A percentile compares a stretch with the other conserved stretches of the same genome.
These are phyloP conservation scores for Liasis olivaceus DNA, from an alignment of 2,797 vertebrate species.

Conservation along the genomic window DNA sequence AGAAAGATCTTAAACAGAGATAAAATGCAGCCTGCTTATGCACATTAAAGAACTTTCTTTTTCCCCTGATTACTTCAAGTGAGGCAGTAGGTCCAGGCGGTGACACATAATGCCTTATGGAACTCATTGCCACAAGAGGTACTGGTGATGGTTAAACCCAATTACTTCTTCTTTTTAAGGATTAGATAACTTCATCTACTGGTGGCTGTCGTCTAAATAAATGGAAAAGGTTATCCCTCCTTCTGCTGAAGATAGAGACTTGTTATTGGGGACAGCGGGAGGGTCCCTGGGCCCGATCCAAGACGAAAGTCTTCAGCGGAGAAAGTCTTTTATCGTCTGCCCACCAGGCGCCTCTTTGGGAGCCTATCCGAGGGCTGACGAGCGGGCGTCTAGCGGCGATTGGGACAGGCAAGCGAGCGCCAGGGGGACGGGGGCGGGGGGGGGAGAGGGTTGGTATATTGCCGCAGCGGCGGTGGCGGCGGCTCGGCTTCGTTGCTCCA, in stretches of 20 bases:
- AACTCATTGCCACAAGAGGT: not conserved
- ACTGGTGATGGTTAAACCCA: not conserved
- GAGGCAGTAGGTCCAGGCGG: not conserved
- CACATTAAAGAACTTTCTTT: not conserved
- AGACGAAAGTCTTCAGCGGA: no score
- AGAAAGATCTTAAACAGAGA: not conserved
- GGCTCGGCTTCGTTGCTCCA: not conserved
- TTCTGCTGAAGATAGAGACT: not conserved
- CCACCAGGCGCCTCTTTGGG: not conserved
- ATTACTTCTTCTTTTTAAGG: not conserved
- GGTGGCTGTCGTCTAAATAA: not conserved
- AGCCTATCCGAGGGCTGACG: not conserved
- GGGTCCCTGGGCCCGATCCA: no score
- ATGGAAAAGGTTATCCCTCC: not conserved
- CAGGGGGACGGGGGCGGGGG: not conserved
- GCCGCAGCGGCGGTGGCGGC: not conserved
- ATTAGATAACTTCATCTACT: not conserved
- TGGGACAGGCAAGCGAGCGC: not conserved
- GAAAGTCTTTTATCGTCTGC: not conserved
- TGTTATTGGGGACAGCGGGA: not conserved
- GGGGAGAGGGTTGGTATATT: not conserved
- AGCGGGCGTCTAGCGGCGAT: not conserved
- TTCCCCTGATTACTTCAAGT: not conserved
- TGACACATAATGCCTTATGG: not conserved
- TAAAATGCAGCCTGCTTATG: not conserved